Evolutionary conservation across 2,113 vertebrate species (phyloP).

Genomic region (Ibidorhyncha struthersii): DNA sequence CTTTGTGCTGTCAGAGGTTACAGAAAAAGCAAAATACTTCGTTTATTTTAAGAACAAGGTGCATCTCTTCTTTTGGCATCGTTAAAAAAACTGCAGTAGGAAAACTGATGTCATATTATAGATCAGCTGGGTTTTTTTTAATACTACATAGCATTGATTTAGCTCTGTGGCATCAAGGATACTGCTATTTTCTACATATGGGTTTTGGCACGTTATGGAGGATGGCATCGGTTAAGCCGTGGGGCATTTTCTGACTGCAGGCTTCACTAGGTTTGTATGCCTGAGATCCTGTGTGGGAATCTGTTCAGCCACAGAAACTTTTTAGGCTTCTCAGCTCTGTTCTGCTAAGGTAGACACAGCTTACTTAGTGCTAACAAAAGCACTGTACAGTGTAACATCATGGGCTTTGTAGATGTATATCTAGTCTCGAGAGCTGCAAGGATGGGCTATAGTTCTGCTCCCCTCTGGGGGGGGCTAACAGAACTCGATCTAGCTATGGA

Average conservation of each 20-base stretch:
- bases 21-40: constrained; percentile 67
- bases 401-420: neutral
- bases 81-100: neutral
- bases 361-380: neutral
- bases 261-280: neutral
- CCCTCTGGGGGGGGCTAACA: no score
- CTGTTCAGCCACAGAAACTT: neutral
- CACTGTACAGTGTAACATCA: fast-evolving
- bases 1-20: constrained; percentile 78
- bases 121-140: neutral
- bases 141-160: neutral
- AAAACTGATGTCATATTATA: neutral
- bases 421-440: neutral
- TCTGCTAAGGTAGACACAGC: neutral
- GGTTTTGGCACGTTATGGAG: neutral
- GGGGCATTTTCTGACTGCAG: neutral
- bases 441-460: neutral
- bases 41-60: constrained; percentile 73
- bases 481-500: neutral
- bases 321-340: neutral
- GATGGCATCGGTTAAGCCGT: neutral
- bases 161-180: neutral
- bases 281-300: neutral
- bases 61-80: neutral
- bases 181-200: neutral